Percentiles rank a stretch among this genome's conserved stretches.
Evolutionary conservation across 1,140 invertebrate genomes (phyloP).

Genomic region (Zaprionus gabonicus): DNA sequence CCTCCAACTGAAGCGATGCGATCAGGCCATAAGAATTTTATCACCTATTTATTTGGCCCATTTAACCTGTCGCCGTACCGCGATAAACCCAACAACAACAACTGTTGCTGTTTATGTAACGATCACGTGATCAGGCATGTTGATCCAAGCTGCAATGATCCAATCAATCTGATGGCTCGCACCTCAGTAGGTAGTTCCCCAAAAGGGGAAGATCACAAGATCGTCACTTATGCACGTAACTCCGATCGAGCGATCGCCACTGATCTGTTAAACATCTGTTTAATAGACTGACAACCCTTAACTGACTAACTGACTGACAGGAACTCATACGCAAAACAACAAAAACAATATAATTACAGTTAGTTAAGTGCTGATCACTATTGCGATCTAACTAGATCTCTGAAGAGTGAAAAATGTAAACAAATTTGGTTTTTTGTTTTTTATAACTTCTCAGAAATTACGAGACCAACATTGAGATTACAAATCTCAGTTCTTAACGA

Average conservation of each 20-base stretch:
- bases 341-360: background rate
- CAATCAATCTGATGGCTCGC: background rate
- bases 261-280: background rate
- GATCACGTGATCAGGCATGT: conserved; percentile 21
- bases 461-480: too few species aligned
- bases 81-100: background rate
- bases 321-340: background rate
- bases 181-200: conserved; percentile 16
- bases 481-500: too few species aligned
- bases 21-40: conserved; percentile 44
- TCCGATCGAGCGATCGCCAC: background rate
- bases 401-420: background rate
- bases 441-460: too few species aligned
- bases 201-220: conserved; percentile 1
- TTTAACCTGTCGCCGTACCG: conserved; percentile 36
- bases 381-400: background rate
- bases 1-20: conserved; percentile 21
- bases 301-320: background rate
- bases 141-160: background rate
- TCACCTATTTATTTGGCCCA: conserved; percentile 42
- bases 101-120: conserved; percentile 12
- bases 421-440: background rate
- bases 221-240: background rate
- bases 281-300: background rate
- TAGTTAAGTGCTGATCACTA: background rate